phyloP scores from a whole-genome alignment of 1,140 invertebrate genomes.

The Dufourea novaeangliae region DNA sequence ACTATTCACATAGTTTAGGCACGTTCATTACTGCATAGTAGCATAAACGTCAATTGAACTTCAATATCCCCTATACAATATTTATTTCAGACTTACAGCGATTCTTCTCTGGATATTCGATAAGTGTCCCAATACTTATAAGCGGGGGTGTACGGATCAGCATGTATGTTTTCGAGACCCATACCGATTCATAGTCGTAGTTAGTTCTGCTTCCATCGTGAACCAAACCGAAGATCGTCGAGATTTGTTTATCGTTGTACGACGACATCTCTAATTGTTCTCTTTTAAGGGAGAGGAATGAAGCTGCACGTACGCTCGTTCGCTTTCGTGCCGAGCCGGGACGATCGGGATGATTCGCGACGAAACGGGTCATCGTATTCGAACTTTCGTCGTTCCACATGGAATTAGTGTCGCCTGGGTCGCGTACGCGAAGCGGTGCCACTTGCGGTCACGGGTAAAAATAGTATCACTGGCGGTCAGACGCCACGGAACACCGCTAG shows the following conservation, averaged over 20 bases:
- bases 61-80: too few species aligned
- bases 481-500: conserved; percentile 28
- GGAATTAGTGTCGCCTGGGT: conserved; percentile 13
- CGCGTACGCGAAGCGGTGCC: conserved; percentile 4
- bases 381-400: background rate
- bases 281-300: conserved; percentile 29
- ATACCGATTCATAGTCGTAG: too few species aligned
- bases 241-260: conserved; percentile 21
- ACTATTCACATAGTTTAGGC: too few species aligned
- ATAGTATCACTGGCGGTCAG: conserved; percentile 13
- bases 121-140: too few species aligned
- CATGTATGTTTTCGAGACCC: too few species aligned
- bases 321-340: conserved; percentile 4
- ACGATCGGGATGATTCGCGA: background rate
- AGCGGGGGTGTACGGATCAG: too few species aligned
- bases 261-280: conserved; percentile 28
- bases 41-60: too few species aligned
- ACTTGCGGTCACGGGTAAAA: conserved; percentile 28
- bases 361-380: background rate
- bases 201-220: background rate
- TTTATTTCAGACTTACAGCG: too few species aligned
- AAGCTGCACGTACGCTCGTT: background rate
- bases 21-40: too few species aligned
- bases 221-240: background rate
- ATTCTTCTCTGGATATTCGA: too few species aligned